Percentiles rank a stretch among this genome's conserved stretches.
These are phyloP conservation scores for Stomatorhinus walkeri DNA, from an alignment of 2,797 vertebrate species.

Conservation along the genomic window DNA sequence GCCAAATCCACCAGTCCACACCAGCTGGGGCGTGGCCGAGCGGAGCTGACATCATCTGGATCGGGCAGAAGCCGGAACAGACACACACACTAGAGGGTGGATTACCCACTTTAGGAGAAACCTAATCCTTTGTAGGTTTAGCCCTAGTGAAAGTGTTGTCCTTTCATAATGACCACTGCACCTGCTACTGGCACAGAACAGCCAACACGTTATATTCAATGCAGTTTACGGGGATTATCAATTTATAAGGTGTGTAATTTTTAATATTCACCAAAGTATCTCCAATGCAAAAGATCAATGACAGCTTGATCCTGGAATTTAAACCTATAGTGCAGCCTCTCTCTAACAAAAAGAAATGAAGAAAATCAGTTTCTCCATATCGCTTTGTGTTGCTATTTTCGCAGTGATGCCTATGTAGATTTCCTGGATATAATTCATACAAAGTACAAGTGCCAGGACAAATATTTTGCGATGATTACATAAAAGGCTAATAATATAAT, in stretches of 20 bases:
- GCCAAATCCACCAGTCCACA: slow-evolving; percentile 25
- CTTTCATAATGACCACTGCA: not conserved
- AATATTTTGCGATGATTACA: not conserved
- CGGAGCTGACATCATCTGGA: slow-evolving; percentile 41
- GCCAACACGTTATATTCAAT: not conserved
- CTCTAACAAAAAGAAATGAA: not conserved
- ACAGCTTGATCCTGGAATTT: not conserved
- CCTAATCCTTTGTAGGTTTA: slow-evolving; percentile 39
- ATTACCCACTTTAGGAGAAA: slow-evolving; percentile 57
- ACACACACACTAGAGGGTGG: slow-evolving; percentile 51
- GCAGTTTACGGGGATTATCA: not conserved
- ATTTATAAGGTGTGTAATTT: not conserved
- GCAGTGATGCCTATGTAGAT: not conserved
- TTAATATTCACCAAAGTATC: not conserved
- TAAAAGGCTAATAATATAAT: not conserved
- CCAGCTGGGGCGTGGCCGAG: slow-evolving; percentile 29
- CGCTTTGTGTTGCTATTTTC: not conserved
- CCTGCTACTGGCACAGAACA: not conserved
- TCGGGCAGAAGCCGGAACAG: slow-evolving; percentile 28
- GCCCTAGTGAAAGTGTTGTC: slow-evolving; percentile 7
- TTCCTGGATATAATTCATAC: not conserved
- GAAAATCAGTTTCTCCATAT: not conserved
- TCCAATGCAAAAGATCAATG: not conserved
- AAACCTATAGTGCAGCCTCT: not conserved
- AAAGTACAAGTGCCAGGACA: not conserved